Evolutionary conservation across 1,140 invertebrate genomes (phyloP), one percentile per base, ranked within the genome.

Genomic region (Dendrolimus kikuchii): DNA sequence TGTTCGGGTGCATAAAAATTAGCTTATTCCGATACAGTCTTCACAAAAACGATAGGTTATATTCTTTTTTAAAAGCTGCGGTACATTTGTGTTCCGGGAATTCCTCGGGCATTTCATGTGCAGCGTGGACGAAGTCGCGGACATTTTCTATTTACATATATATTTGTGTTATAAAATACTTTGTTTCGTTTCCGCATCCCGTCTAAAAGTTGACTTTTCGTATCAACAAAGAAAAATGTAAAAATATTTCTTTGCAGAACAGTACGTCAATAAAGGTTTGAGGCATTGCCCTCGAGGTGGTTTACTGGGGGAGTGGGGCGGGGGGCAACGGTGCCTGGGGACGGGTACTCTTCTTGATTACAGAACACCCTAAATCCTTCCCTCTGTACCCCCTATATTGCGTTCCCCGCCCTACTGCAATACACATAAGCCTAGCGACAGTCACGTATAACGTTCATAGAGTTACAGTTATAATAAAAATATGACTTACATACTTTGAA

Each of bases 311-410:
- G 59, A 54, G 66, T 56, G 63, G 63, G 44, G 44, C 47, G 61
- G 66, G 68, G 57, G 63, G 23, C 63, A 53, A 64, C 53, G 57
- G 71, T 62, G 78, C 66, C 79, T 71, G 56, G 83, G 81, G 83
- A 83, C 77, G 75, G 68, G 77, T 86, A 88, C 86, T 88, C 86
- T 87, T 81, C 85, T 88, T 88, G 86, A 88, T 88, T 88, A 88
- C 84, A 77, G 70, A 62, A 64, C 66, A 57, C 65, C 78, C 73
- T 56, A 53, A 54, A 57, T 50, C 69, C 52, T 61, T 46, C 61
- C 46, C 64, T 48, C 42, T 37, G 46, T 48, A 51, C 53, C 58
- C 66, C 57, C 58, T 10, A 37, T n/a, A 42, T 44, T 45, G 5
- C 9, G 49, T 51, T 49, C 55, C 66, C 62, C 66, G 57, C 62